These are phyloP conservation scores for Leuctra nigra DNA, from an alignment of 2,888 invertebrate species.

Conservation along the genomic window DNA sequence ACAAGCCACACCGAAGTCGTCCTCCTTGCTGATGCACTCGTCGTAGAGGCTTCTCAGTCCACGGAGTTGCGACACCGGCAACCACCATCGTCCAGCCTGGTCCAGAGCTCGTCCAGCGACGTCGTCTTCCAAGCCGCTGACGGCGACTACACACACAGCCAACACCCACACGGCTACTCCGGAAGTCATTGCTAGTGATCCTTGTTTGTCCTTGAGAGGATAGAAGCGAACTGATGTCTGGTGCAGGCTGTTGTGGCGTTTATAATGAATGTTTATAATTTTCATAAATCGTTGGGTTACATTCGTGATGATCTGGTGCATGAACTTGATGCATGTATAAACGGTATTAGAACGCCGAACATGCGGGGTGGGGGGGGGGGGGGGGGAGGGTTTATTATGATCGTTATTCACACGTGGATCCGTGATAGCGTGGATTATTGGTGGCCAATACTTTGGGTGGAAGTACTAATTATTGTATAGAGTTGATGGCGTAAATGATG, in stretches of 20 bases:
- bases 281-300: slow-evolving; percentile 4
- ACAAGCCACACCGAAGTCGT: slow-evolving; percentile 45
- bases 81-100: slow-evolving; percentile 1
- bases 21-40: slow-evolving; percentile 54
- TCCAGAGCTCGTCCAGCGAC: not conserved
- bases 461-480: too few species aligned
- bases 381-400: too few species aligned
- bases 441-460: too few species aligned
- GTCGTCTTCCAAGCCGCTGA: not conserved
- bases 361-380: too few species aligned
- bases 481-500: too few species aligned
- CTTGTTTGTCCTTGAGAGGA: too few species aligned
- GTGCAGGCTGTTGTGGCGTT: too few species aligned
- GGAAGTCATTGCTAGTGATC: not conserved
- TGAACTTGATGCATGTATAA: too few species aligned
- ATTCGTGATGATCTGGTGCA: slow-evolving; percentile 19
- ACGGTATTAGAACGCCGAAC: too few species aligned
- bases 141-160: not conserved
- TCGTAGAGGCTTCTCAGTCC: slow-evolving; percentile 44
- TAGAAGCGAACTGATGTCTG: not conserved
- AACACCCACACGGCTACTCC: not conserved
- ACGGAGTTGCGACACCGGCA: not conserved
- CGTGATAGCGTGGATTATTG: too few species aligned
- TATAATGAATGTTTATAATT: not conserved
- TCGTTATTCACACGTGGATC: too few species aligned